Evolutionary conservation across 1,140 invertebrate species (phyloP).

Genomic region (Megathymus violae): DNA sequence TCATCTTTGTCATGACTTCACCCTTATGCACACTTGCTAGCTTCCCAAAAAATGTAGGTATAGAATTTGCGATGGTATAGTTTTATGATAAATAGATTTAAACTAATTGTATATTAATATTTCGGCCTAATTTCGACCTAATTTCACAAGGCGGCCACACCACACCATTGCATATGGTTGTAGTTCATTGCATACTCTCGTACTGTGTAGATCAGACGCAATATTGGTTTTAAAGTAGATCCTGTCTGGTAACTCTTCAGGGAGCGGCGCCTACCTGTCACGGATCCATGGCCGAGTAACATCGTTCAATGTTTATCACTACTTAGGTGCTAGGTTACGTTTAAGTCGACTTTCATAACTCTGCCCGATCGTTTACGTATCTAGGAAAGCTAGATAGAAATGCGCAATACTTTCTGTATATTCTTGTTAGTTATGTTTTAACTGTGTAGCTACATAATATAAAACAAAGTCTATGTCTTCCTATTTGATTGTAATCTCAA

Average conservation of each 20-base stretch:
- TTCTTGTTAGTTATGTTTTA: neutral
- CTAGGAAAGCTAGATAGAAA: slow-evolving; percentile 3
- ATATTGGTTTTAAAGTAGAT: slow-evolving; percentile 69
- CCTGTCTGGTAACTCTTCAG: slow-evolving; percentile 50
- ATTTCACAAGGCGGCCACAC: too few species aligned
- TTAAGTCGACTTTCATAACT: slow-evolving; percentile 33
- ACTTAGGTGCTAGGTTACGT: slow-evolving; percentile 24
- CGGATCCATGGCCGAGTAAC: slow-evolving; percentile 59
- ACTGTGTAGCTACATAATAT: too few species aligned
- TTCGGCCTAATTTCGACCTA: too few species aligned
- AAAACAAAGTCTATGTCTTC: too few species aligned
- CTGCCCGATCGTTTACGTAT: slow-evolving; percentile 26
- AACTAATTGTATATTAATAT: too few species aligned
- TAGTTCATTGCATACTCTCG: slow-evolving; percentile 60
- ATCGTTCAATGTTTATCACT: slow-evolving; percentile 46
- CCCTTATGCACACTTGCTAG: too few species aligned
- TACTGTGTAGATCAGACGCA: slow-evolving; percentile 44
- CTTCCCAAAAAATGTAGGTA: too few species aligned
- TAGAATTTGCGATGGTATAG: too few species aligned
- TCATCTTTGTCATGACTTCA: too few species aligned
- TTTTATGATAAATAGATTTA: too few species aligned
- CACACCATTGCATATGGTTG: slow-evolving; percentile 56
- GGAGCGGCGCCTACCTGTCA: slow-evolving; percentile 49
- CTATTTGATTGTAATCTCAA: too few species aligned
- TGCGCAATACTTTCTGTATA: slow-evolving; percentile 14